These are phyloP conservation scores for Ctenicera cuprea DNA, from an alignment of 2,888 invertebrate genomes.

Conservation along the genomic window DNA sequence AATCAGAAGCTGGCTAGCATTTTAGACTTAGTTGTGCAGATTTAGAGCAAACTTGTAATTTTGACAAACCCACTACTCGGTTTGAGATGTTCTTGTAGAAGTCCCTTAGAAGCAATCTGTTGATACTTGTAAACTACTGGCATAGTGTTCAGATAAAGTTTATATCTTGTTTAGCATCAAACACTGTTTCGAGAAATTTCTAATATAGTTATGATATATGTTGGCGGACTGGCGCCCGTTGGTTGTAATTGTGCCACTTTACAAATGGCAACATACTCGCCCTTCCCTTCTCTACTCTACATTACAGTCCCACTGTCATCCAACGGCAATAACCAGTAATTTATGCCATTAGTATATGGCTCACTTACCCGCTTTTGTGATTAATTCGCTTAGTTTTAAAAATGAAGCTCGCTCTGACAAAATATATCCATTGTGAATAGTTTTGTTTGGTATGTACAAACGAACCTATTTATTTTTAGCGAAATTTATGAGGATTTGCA, in stretches of 20 bases:
- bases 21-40: not conserved
- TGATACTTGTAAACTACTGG: conserved; percentile 23
- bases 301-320: conserved; percentile 49
- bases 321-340: conserved; percentile 51
- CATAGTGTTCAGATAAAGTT: conserved; percentile 19
- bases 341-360: conserved; percentile 49
- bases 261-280: conserved; percentile 51
- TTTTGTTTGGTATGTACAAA: conserved; percentile 31
- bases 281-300: conserved; percentile 43
- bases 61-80: conserved; percentile 1
- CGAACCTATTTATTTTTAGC: conserved; percentile 33
- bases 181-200: conserved; percentile 42
- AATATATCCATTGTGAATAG: conserved; percentile 39
- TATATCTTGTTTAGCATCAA: conserved; percentile 27
- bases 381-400: conserved; percentile 48
- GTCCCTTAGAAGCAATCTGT: conserved; percentile 28
- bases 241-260: conserved; percentile 53
- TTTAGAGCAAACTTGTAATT: conserved; percentile 17
- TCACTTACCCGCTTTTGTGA: conserved; percentile 48
- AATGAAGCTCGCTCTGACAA: conserved; percentile 36
- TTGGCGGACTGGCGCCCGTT: conserved; percentile 48
- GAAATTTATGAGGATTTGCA: conserved; percentile 30
- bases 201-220: conserved; percentile 51
- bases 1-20: not conserved
- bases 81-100: not conserved